phyloP scores from a whole-genome alignment of 2,888 invertebrate species.

The Creontiades dilutus region DNA sequence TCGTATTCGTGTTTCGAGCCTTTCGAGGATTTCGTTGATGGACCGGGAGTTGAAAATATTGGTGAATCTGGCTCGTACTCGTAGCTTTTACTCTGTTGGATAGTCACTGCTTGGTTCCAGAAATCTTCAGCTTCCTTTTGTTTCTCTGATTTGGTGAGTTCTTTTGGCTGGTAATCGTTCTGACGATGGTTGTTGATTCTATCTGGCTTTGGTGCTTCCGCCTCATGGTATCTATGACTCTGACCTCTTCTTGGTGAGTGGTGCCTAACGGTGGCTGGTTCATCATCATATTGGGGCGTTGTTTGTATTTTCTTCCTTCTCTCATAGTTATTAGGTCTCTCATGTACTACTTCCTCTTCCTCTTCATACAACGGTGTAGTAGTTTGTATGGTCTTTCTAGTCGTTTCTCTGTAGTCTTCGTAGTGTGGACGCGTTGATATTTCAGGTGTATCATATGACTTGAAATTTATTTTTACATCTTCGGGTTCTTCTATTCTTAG shows the following conservation, averaged over 20 bases:
- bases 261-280: slow-evolving; percentile 25
- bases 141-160: slow-evolving; percentile 62
- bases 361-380: slow-evolving; percentile 44
- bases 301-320: slow-evolving; percentile 19
- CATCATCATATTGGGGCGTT: slow-evolving; percentile 29
- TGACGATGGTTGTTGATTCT: slow-evolving; percentile 51
- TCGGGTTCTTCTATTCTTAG: slow-evolving; percentile 19
- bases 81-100: slow-evolving; percentile 76
- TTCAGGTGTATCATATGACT: slow-evolving; percentile 16
- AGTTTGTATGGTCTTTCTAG: neutral
- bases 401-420: slow-evolving; percentile 55
- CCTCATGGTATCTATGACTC: slow-evolving; percentile 40
- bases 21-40: slow-evolving; percentile 31
- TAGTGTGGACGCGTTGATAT: slow-evolving; percentile 43
- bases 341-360: neutral
- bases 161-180: slow-evolving; percentile 40
- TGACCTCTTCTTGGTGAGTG: slow-evolving; percentile 17
- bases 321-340: slow-evolving; percentile 22
- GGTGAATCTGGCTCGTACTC: slow-evolving; percentile 74
- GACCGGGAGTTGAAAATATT: slow-evolving; percentile 61
- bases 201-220: slow-evolving; percentile 26
- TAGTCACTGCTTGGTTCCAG: slow-evolving; percentile 76
- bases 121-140: slow-evolving; percentile 76
- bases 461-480: slow-evolving; percentile 34
- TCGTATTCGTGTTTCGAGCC: slow-evolving; percentile 65